Base-by-base conservation (phyloP, 2,113 vertebrate genomes). In the Zosterops japonicus region DNA sequence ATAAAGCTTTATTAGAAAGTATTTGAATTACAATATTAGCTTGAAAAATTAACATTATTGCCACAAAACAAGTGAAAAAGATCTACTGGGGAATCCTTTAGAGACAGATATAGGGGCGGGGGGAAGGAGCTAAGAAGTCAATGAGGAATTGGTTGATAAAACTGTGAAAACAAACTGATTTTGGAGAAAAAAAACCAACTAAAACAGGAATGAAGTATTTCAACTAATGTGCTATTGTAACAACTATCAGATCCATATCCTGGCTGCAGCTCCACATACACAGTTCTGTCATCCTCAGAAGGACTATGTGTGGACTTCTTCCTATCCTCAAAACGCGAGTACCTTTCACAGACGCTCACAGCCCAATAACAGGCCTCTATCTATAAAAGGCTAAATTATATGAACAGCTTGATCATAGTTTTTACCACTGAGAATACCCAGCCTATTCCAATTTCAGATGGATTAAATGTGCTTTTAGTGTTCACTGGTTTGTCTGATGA, bases 1-100 rank as follows among this genome's bases (percentile, higher is more conserved):
- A 23, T 50, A 94, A 92, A 70, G 55, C 33, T 93, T 95, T 80
- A 91, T 68, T 78, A 93, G 60, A 24, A 80, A 90, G 82, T 44
- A 64, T 5, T 61, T 52, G 31, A 87, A 80, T 13, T 7, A 63
- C 52, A 67, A n/a, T 50, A 47, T 59, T 56, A 70, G 35, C n/a
- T 83, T 47, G 2, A 88, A 86, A 87, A 57, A 65, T 31, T 55
- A 95, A 67, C 21, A 64, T 75, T 64, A 83, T 13, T 80, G 17
- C 20, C 11, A 79, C 13, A 83, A 61, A 68, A 31, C 1, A 23
- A 39, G 6, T 72, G 29, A 27, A 88, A 75, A 91, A 52, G 6
- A 60, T 36, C 17, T 28, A 15, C 3, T 20, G 11, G 8, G 5
- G 4, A 94, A 80, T 33, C 7, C 80, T 46, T 29, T 0, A 0